Evolutionary conservation across 2,113 vertebrate species (phyloP), one percentile per base, ranked within the genome.

Genomic region (Chunga burmeisteri): DNA sequence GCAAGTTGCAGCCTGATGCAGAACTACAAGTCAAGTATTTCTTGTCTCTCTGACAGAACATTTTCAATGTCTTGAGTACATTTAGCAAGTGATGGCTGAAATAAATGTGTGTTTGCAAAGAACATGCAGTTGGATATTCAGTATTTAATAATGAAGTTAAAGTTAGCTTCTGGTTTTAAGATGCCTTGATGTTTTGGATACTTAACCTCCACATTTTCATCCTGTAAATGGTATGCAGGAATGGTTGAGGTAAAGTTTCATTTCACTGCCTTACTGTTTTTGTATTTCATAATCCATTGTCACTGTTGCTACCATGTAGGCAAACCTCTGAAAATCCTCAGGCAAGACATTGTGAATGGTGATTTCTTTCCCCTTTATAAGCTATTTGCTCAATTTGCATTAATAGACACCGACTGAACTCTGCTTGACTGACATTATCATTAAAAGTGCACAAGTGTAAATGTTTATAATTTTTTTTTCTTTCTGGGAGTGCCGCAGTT

Each of bases 201-300:
- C 32, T 53, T 80, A 62, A 58, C 52, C 73, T 80, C 81, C 77
- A 70, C 6, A 25, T 94, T 96, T 96, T 93, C 80, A 86, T 87
- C 79, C 86, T 94, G 25, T 61, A 88, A 96, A 82, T 78, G 29
- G 65, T 36, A 18, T 90, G 73, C 13, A 85, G 81, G 80, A 86
- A 49, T 23, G 56, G 62, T 15, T 55, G 55, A 70, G 74, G 91
- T 63, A 96, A 96, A 94, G 32, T 40, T 88, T 90, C 25, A 23
- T 74, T 90, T 83, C 77, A 18, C 29, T 80, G 26, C 42, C 32
- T 92, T 44, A 15, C 36, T 72, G 6, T 46, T 91, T 50, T 19
- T 75, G 23, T 52, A 36, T 40, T 70, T 65, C 49, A 32, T 61
- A 55, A 93, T n/a, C 30, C 32, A 15, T 73, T 84, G 58, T 61